Conservation (phyloP, 2,888 invertebrate species). For the Leucania comma region DNA sequence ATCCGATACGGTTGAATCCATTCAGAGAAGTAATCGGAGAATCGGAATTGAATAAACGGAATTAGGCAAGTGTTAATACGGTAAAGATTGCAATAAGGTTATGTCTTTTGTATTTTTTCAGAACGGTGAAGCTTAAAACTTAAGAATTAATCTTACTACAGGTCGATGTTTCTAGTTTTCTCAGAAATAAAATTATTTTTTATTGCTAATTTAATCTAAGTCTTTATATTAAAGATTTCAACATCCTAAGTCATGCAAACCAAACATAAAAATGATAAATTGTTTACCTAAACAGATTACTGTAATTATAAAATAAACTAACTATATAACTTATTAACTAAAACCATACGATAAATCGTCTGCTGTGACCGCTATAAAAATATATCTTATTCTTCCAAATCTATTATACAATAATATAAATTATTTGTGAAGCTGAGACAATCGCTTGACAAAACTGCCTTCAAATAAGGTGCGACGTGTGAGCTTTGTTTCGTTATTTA, state of each 20-base stretch:
- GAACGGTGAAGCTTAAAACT: too few species aligned
- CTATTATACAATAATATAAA: slow-evolving; percentile 65
- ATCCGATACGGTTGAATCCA: background rate
- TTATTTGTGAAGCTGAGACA: slow-evolving; percentile 71
- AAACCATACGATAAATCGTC: slow-evolving; percentile 72
- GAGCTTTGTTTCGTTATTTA: slow-evolving; percentile 87
- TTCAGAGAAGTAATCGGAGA: slow-evolving; percentile 17
- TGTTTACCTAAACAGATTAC: slow-evolving; percentile 31
- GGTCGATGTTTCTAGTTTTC: background rate
- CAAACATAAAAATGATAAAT: slow-evolving; percentile 31
- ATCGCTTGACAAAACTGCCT: slow-evolving; percentile 82
- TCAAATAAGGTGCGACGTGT: slow-evolving; percentile 87
- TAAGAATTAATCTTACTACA: too few species aligned
- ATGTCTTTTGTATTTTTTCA: background rate
- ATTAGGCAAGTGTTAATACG: slow-evolving; percentile 20
- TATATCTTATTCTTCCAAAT: slow-evolving; percentile 67
- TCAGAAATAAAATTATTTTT: slow-evolving; percentile 6
- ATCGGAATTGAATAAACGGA: slow-evolving; percentile 18
- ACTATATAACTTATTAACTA: slow-evolving; percentile 74
- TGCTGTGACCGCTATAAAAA: slow-evolving; percentile 72
- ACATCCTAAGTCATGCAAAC: slow-evolving; percentile 16
- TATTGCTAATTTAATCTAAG: slow-evolving; percentile 25
- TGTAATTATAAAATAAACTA: slow-evolving; percentile 62
- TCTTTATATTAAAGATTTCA: slow-evolving; percentile 10
- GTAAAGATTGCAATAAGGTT: slow-evolving; percentile 4